Conservation (phyloP, 2,797 vertebrate species). For the Thunnus albacares region DNA sequence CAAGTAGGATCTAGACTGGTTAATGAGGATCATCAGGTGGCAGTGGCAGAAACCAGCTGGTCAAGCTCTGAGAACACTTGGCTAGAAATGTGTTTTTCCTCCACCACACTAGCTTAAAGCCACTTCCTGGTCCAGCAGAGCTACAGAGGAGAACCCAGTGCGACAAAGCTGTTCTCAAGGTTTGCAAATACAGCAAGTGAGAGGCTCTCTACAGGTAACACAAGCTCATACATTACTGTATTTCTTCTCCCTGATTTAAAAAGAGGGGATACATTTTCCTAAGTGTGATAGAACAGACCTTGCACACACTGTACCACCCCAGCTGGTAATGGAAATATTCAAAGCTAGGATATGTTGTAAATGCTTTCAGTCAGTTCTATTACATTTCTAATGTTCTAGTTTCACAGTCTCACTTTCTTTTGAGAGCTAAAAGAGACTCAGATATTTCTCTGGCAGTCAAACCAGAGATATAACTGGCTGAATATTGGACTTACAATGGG, state of each 20-base stretch:
- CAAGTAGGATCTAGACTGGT: too few relatives aligned
- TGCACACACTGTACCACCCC: too few relatives aligned
- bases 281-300: too few relatives aligned
- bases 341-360: not conserved
- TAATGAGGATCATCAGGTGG: not conserved
- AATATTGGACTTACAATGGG: too few relatives aligned
- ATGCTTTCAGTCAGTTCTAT: not conserved
- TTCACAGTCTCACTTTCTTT: not conserved
- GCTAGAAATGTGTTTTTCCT: conserved; percentile 10
- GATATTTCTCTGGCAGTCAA: too few relatives aligned
- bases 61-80: conserved; percentile 23
- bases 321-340: not conserved
- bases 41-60: not conserved
- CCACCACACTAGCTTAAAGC: conserved; percentile 5
- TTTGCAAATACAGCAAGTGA: conserved; percentile 11
- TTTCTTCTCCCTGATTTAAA: not conserved
- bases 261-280: too few relatives aligned
- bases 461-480: too few relatives aligned
- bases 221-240: not conserved
- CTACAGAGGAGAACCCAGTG: conserved; percentile 5
- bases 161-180: conserved; percentile 20
- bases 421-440: too few relatives aligned
- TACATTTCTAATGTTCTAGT: not conserved
- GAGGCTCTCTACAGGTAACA: not conserved
- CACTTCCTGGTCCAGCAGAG: conserved; percentile 26